These are phyloP conservation scores for Drosophila malerkotliana DNA, from an alignment of 1,140 invertebrate species.

Conservation along the genomic window DNA sequence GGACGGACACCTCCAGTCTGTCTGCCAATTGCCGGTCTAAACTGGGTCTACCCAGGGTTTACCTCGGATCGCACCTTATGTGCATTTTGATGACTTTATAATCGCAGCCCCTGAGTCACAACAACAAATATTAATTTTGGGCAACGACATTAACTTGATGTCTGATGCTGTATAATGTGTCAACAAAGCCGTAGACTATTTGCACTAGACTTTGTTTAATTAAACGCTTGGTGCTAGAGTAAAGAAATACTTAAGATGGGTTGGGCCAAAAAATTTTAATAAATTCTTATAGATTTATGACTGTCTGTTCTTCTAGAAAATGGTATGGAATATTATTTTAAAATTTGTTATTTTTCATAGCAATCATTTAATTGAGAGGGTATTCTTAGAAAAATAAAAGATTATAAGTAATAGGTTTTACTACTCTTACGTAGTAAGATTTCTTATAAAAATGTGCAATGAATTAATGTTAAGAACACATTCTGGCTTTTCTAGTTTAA, in stretches of 20 bases:
- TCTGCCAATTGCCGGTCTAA: slow-evolving; percentile 59
- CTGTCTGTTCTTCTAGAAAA: no score
- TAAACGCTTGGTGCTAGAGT: slow-evolving; percentile 19
- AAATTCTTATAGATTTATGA: not conserved
- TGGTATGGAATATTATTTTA: no score
- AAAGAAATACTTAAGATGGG: not conserved
- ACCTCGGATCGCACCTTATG: slow-evolving; percentile 2
- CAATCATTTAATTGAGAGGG: no score
- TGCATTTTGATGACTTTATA: slow-evolving; percentile 21
- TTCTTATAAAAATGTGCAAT: no score
- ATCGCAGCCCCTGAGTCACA: slow-evolving; percentile 36
- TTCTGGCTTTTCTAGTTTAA: no score
- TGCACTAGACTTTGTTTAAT: slow-evolving; percentile 41
- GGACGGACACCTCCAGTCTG: slow-evolving; percentile 38
- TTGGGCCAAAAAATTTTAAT: not conserved
- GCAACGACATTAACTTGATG: slow-evolving; percentile 41
- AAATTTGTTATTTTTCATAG: no score
- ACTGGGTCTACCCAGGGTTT: slow-evolving; percentile 51
- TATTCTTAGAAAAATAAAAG: no score
- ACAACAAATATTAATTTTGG: slow-evolving; percentile 25
- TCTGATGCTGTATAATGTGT: slow-evolving; percentile 9
- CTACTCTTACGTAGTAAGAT: no score
- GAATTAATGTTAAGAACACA: no score
- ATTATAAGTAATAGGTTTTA: no score
- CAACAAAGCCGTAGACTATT: slow-evolving; percentile 34